These are phyloP conservation scores for Labeo rohita DNA, from an alignment of 2,113 vertebrate genomes.

Conservation along the genomic window DNA sequence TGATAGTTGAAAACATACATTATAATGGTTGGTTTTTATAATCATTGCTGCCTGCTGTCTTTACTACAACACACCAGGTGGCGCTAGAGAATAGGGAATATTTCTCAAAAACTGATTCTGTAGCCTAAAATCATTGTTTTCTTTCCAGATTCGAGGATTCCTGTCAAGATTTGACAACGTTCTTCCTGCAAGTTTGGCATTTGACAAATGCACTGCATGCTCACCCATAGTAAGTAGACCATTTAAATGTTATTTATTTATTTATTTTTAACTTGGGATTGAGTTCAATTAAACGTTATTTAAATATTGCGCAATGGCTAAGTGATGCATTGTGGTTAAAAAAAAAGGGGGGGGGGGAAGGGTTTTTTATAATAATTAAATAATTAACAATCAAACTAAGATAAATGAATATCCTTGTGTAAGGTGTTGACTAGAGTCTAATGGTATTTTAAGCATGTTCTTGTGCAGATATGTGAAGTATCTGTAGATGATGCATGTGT, in stretches of 20 bases:
- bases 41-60: neutral
- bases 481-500: slow-evolving; percentile 21
- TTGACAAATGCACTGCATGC: slow-evolving; percentile 98
- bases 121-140: slow-evolving; percentile 1
- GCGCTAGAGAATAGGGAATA: slow-evolving; percentile 40
- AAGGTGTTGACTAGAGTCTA: neutral
- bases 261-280: neutral
- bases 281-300: neutral
- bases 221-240: slow-evolving; percentile 85
- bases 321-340: neutral
- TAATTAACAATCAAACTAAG: neutral
- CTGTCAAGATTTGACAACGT: slow-evolving; percentile 97
- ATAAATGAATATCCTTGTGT: neutral
- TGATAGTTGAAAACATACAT: neutral
- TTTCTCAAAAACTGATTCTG: neutral
- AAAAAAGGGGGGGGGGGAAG: too few relatives aligned
- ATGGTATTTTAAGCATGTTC: neutral
- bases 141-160: slow-evolving; percentile 92
- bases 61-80: slow-evolving; percentile 42
- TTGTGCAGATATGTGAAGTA: slow-evolving; percentile 10
- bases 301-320: neutral
- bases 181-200: slow-evolving; percentile 95
- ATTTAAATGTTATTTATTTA: neutral
- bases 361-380: neutral
- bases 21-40: neutral